phyloP scores from a whole-genome alignment of 2,113 vertebrate genomes.

The Xenopus tropicalis region DNA sequence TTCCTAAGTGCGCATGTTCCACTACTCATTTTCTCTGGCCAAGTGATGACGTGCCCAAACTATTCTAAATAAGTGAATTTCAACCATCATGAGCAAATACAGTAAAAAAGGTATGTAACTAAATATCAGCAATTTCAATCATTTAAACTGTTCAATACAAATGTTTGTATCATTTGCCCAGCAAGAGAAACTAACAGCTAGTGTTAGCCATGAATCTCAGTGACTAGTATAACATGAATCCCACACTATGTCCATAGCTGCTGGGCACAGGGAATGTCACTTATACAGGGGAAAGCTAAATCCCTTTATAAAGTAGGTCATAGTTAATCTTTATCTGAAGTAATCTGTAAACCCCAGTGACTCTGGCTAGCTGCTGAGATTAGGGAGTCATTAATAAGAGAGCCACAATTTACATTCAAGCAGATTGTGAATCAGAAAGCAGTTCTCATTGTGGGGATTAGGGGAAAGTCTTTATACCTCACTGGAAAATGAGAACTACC shows the following conservation, averaged over 20 bases:
- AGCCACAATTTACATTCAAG: not conserved
- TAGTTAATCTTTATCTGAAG: slow-evolving; percentile 56
- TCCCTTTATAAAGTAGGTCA: slow-evolving; percentile 61
- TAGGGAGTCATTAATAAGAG: slow-evolving; percentile 48
- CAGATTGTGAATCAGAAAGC: not conserved
- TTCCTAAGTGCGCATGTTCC: slow-evolving; percentile 65
- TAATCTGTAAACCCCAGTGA: slow-evolving; percentile 53
- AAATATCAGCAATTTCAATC: not conserved
- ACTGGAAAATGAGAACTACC: not conserved
- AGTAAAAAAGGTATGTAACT: slow-evolving; percentile 71
- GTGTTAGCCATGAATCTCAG: no score
- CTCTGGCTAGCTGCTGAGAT: slow-evolving; percentile 50
- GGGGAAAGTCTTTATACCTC: not conserved
- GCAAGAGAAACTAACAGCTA: no score
- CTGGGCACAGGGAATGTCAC: slow-evolving; percentile 40
- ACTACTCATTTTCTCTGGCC: slow-evolving; percentile 63
- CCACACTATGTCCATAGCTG: no score
- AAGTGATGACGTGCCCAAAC: slow-evolving; percentile 73
- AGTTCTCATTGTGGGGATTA: slow-evolving; percentile 1
- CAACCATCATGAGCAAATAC: slow-evolving; percentile 63
- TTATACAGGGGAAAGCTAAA: slow-evolving; percentile 35
- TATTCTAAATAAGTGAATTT: slow-evolving; percentile 64
- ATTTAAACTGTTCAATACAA: no score
- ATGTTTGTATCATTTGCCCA: no score
- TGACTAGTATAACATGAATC: no score